phyloP scores from a whole-genome alignment of 2,888 invertebrate genomes.

The Operophtera brumata region DNA sequence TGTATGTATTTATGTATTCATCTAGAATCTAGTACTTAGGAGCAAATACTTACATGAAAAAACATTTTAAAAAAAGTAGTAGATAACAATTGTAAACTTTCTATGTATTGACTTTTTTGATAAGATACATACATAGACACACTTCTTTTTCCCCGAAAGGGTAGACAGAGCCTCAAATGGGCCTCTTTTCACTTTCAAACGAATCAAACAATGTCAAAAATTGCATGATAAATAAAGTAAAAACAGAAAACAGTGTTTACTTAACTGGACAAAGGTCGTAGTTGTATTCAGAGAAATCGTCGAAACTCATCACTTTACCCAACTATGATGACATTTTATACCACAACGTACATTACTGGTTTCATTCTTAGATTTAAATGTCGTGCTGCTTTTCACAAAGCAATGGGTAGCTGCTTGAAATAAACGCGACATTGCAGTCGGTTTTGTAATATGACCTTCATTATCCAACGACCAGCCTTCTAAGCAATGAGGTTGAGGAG shows the following conservation, averaged over 20 bases:
- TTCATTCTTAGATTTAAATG: not conserved
- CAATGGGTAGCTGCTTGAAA: constrained; percentile 6
- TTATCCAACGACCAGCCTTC: constrained; percentile 46
- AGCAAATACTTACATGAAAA: too few species aligned
- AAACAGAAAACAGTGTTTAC: constrained; percentile 15
- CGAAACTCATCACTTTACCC: constrained; percentile 18
- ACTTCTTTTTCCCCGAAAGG: too few species aligned
- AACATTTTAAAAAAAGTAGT: too few species aligned
- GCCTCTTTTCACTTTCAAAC: too few species aligned
- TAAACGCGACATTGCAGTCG: constrained; percentile 7
- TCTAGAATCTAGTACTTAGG: too few species aligned
- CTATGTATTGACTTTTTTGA: not conserved
- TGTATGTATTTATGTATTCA: too few species aligned
- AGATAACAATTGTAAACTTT: too few species aligned
- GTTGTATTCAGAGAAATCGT: constrained; percentile 20
- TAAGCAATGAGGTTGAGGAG: constrained; percentile 50
- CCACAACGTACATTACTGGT: constrained; percentile 6
- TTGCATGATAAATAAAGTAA: constrained; percentile 1
- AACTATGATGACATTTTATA: constrained; percentile 1
- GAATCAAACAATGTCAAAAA: not conserved
- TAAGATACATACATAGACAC: too few species aligned
- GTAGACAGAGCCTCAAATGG: too few species aligned
- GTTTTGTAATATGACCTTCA: constrained; percentile 51
- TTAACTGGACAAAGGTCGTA: constrained; percentile 23
- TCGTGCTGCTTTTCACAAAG: not conserved